These are phyloP conservation scores for Ostrea edulis DNA, from an alignment of 1,140 invertebrate species.

Conservation along the genomic window DNA sequence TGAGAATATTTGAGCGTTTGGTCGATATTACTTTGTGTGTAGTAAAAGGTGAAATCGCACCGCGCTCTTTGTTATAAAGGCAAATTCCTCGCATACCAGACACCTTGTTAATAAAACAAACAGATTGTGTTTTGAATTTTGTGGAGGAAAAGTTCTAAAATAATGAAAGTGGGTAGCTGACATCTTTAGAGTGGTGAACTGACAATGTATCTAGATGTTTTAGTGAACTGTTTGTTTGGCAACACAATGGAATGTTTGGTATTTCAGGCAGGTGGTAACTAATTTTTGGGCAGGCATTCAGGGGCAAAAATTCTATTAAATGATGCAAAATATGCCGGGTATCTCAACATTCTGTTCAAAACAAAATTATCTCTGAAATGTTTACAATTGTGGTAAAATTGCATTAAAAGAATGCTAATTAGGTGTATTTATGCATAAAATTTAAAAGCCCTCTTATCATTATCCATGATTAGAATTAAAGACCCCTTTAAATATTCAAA, in stretches of 20 bases:
- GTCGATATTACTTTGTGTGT: conserved; percentile 8
- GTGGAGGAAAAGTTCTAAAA: conserved; percentile 5
- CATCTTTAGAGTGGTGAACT: not conserved
- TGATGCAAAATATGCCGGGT: conserved; percentile 6
- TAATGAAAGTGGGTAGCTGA: not conserved
- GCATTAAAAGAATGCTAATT: not conserved
- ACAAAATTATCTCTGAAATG: not conserved
- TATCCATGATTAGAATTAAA: conserved; percentile 17
- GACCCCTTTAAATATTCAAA: not conserved
- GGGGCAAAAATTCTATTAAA: conserved; percentile 29
- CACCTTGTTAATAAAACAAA: conserved; percentile 27
- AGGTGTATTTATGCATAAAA: not conserved
- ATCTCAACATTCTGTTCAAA: not conserved
- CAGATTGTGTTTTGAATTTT: conserved; percentile 2
- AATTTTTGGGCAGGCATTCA: conserved; percentile 12
- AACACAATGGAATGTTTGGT: conserved; percentile 30
- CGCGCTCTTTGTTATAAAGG: conserved; percentile 1
- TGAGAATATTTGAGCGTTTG: conserved; percentile 2
- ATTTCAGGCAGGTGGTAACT: conserved; percentile 36
- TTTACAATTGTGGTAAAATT: not conserved
- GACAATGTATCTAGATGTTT: not conserved
- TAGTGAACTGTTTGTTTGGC: not conserved
- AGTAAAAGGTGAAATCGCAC: not conserved
- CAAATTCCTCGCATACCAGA: not conserved
- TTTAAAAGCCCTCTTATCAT: conserved; percentile 14